These are phyloP conservation scores for Drosophila nikananu DNA, from an alignment of 1,140 invertebrate genomes.

Conservation along the genomic window DNA sequence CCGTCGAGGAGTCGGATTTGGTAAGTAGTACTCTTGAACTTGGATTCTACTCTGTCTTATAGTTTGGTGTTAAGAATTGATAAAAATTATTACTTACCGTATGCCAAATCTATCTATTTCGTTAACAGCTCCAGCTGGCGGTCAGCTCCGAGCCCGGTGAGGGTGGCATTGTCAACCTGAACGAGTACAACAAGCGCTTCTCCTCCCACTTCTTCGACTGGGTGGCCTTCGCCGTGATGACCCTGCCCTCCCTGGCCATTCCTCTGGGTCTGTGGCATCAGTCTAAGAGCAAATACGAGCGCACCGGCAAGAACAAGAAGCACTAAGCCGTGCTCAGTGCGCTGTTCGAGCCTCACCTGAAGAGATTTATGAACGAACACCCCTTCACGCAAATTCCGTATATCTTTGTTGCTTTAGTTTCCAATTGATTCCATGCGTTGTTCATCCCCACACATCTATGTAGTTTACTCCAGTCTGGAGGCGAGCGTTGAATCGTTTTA, in stretches of 20 bases:
- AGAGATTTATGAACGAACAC: conserved; percentile 62
- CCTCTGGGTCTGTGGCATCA: conserved; percentile 97
- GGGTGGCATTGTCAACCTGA: conserved; percentile 97
- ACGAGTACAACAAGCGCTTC: conserved; percentile 99
- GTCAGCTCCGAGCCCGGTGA: conserved; percentile 98
- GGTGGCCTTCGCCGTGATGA: conserved; percentile 98
- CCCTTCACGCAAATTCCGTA: conserved; percentile 59
- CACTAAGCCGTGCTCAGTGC: conserved; percentile 57
- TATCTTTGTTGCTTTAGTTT: conserved; percentile 61
- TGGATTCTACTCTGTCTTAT: neutral
- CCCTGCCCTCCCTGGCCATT: conserved; percentile 96
- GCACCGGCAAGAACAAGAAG: conserved; percentile 90
- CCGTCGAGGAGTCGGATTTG: conserved; percentile 91
- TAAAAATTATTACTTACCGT: neutral
- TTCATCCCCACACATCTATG: conserved; percentile 57
- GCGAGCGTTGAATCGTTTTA: conserved; percentile 80
- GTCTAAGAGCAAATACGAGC: conserved; percentile 98
- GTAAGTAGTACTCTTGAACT: conserved; percentile 81
- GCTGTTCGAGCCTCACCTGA: conserved; percentile 34
- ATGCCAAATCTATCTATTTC: neutral
- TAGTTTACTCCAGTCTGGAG: conserved; percentile 47
- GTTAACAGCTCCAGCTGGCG: conserved; percentile 91
- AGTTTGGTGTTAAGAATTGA: neutral
- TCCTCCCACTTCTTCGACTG: conserved; percentile 99
- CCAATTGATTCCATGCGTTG: conserved; percentile 57